Evolutionary conservation across 35 echinoderm and acorn worm species (phyloP).

Genomic region (Ptychodera flava): DNA sequence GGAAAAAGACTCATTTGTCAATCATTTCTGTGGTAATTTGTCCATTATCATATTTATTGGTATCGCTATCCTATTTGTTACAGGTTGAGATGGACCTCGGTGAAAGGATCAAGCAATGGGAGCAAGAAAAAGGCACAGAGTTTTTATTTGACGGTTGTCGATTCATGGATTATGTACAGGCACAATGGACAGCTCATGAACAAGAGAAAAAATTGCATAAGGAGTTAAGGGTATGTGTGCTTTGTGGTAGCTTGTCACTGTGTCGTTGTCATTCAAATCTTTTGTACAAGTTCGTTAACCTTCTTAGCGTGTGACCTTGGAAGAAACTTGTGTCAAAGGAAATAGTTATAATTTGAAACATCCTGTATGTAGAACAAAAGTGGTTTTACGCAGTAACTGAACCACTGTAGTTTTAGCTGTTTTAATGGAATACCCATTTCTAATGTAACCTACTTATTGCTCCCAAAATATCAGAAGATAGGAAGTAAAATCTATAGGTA

Average conservation of each 20-base stretch:
- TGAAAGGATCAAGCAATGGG: slow-evolving; percentile 57
- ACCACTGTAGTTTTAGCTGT: neutral
- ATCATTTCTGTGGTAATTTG: too few species aligned
- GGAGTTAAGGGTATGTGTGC: slow-evolving; percentile 70
- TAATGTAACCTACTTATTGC: too few species aligned
- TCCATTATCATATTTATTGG: too few species aligned
- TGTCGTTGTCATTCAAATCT: neutral
- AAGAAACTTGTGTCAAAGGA: neutral
- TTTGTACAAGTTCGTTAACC: neutral
- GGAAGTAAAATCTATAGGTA: too few species aligned
- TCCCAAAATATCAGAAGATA: too few species aligned
- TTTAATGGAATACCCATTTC: neutral
- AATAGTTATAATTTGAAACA: neutral
- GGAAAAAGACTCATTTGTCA: too few species aligned
- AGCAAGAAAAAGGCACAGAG: slow-evolving; percentile 36
- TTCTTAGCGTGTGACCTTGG: neutral
- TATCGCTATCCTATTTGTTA: too few species aligned
- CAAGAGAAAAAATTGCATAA: slow-evolving; percentile 65
- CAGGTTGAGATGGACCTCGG: slow-evolving; percentile 65
- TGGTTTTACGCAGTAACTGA: neutral
- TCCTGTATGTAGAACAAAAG: neutral
- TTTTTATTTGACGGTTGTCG: slow-evolving; percentile 88
- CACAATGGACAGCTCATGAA: slow-evolving; percentile 93
- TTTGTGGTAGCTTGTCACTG: too few species aligned
- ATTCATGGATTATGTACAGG: slow-evolving; percentile 89